Evolutionary conservation across 1,140 invertebrate genomes (phyloP).

Genomic region (Oryctes rhinoceros): DNA sequence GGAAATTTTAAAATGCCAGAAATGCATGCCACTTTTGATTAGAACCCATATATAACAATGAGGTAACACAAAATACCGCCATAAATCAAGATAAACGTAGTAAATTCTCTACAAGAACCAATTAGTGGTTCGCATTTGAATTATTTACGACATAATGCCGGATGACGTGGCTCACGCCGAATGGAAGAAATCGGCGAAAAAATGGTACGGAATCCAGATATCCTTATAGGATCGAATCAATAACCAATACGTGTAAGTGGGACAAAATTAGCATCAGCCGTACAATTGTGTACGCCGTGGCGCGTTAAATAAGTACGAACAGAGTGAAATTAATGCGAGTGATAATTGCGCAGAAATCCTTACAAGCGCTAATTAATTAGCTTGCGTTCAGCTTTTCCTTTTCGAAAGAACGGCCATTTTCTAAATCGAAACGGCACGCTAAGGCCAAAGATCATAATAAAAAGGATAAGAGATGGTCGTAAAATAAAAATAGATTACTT

Average conservation of each 20-base stretch:
- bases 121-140: too few relatives aligned
- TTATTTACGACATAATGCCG: too few relatives aligned
- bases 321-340: not conserved
- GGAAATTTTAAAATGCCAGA: too few relatives aligned
- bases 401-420: not conserved
- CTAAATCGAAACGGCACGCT: not conserved
- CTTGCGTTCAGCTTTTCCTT: not conserved
- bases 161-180: too few relatives aligned
- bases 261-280: not conserved
- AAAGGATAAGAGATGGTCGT: slow-evolving; percentile 3
- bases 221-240: too few relatives aligned
- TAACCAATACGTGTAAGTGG: not conserved
- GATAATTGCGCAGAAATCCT: slow-evolving; percentile 14
- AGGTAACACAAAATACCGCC: too few relatives aligned
- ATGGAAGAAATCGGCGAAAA: too few relatives aligned
- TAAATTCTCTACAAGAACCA: too few relatives aligned
- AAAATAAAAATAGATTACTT: slow-evolving; percentile 20
- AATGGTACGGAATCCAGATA: too few relatives aligned
- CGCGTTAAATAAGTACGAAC: not conserved
- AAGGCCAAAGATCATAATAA: slow-evolving; percentile 10
- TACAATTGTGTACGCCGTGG: not conserved
- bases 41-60: too few relatives aligned
- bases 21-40: too few relatives aligned
- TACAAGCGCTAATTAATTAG: slow-evolving; percentile 8
- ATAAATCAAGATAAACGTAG: too few relatives aligned